Evolutionary conservation across 1,140 invertebrate genomes (phyloP).

Genomic region (Brachionus calyciflorus): DNA sequence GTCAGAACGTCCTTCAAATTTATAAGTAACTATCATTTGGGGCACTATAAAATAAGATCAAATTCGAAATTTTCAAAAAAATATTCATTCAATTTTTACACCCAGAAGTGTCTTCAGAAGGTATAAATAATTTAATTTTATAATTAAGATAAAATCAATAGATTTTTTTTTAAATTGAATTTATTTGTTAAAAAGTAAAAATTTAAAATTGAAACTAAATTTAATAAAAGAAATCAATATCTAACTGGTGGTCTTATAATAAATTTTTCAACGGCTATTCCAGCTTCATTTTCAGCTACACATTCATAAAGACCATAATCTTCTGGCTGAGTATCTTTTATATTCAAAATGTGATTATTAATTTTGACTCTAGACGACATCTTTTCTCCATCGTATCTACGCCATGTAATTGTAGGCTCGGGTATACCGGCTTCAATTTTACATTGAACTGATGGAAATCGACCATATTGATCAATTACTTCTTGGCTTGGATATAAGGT

Average conservation of each 20-base stretch:
- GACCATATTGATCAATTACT: background rate
- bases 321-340: constrained; percentile 9
- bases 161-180: no score
- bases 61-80: no score
- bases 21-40: no score
- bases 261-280: background rate
- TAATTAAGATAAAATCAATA: no score
- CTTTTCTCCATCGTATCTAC: background rate
- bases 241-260: background rate
- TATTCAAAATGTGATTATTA: background rate
- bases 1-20: no score
- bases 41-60: no score
- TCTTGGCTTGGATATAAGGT: background rate
- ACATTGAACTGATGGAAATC: constrained; percentile 15
- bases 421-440: constrained; percentile 18
- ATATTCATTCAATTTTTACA: no score
- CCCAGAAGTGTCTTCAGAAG: no score
- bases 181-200: no score
- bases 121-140: no score
- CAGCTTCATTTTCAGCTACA: background rate
- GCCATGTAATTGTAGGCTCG: background rate
- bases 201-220: no score
- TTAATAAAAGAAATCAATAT: no score
- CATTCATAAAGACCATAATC: constrained; percentile 19
- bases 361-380: constrained; percentile 8